Evolutionary conservation across 2,888 invertebrate genomes (phyloP).

Genomic region (Philonicus albiceps): DNA sequence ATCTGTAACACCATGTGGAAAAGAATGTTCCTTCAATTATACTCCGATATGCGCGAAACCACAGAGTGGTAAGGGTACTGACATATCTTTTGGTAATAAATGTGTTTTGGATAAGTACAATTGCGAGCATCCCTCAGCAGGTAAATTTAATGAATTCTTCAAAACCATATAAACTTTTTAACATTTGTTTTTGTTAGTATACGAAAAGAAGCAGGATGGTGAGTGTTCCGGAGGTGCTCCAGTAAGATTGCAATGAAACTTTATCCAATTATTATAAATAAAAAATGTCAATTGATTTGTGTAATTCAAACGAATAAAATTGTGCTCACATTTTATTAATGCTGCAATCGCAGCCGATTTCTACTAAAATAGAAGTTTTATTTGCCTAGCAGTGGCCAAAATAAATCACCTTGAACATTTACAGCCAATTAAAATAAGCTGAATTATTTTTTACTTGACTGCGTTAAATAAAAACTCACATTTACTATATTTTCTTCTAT

Average conservation of each 20-base stretch:
- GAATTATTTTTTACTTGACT: no score
- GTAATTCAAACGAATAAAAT: not conserved
- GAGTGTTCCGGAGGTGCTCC: conserved; percentile 60
- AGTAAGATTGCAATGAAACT: conserved; percentile 59
- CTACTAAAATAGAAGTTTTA: not conserved
- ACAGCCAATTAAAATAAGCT: no score
- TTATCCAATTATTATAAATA: not conserved
- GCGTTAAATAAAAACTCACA: no score
- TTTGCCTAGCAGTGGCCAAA: not conserved
- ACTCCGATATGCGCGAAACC: conserved; percentile 51
- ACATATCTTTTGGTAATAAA: conserved; percentile 58
- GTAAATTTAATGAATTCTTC: conserved; percentile 52
- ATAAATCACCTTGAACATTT: not conserved
- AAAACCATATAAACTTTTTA: not conserved
- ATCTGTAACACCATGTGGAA: not conserved
- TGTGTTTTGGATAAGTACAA: conserved; percentile 61
- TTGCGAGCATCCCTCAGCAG: conserved; percentile 59
- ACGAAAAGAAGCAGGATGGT: conserved; percentile 55
- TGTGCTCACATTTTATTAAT: not conserved
- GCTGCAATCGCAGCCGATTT: not conserved
- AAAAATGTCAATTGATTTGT: not conserved
- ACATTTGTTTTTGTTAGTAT: conserved; percentile 51
- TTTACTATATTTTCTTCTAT: no score
- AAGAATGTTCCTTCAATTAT: conserved; percentile 54
- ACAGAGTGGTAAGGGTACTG: conserved; percentile 40